phyloP scores from a whole-genome alignment of 1,140 invertebrate genomes.

The Drosophila tani region DNA sequence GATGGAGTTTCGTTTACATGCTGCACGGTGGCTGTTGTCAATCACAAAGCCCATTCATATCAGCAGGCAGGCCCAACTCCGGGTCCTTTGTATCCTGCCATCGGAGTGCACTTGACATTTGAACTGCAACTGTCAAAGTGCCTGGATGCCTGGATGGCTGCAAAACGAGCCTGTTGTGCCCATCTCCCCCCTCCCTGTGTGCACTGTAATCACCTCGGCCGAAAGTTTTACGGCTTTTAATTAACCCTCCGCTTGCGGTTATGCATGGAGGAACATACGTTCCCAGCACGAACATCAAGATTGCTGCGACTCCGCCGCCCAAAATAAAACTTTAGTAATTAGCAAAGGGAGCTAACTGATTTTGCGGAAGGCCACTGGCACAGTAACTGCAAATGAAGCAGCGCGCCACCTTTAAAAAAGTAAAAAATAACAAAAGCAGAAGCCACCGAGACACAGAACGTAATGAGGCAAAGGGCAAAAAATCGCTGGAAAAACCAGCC shows the following conservation, averaged over 20 bases:
- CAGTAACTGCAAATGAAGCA: conserved; percentile 68
- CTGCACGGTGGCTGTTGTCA: conserved; percentile 66
- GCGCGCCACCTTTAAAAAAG: conserved; percentile 11
- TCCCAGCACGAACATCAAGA: conserved; percentile 76
- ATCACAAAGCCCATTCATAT: conserved; percentile 62
- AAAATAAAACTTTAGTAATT: conserved; percentile 84
- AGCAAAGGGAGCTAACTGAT: conserved; percentile 82
- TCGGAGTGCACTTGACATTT: conserved; percentile 74
- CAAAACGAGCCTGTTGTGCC: conserved; percentile 43
- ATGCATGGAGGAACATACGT: conserved; percentile 38
- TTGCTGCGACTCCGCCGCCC: conserved; percentile 32
- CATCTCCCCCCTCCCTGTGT: conserved; percentile 5
- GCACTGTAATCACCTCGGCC: conserved; percentile 49
- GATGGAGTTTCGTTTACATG: conserved; percentile 61
- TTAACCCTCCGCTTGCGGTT: conserved; percentile 69
- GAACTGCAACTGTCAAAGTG: conserved; percentile 77
- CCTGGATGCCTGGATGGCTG: conserved; percentile 29
- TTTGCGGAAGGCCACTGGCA: conserved; percentile 52
- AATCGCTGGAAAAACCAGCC: neutral
- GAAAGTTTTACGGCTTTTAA: conserved; percentile 75
- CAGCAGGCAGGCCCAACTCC: conserved; percentile 9
- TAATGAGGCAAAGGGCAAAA: conserved; percentile 61
- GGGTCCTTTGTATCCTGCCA: conserved; percentile 41
- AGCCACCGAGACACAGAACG: conserved; percentile 44
- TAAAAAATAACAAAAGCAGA: conserved; percentile 12